Percentiles rank a stretch among this genome's conserved stretches.
Evolutionary conservation across 2,888 invertebrate genomes (phyloP).

Genomic region (Unio delphinus): DNA sequence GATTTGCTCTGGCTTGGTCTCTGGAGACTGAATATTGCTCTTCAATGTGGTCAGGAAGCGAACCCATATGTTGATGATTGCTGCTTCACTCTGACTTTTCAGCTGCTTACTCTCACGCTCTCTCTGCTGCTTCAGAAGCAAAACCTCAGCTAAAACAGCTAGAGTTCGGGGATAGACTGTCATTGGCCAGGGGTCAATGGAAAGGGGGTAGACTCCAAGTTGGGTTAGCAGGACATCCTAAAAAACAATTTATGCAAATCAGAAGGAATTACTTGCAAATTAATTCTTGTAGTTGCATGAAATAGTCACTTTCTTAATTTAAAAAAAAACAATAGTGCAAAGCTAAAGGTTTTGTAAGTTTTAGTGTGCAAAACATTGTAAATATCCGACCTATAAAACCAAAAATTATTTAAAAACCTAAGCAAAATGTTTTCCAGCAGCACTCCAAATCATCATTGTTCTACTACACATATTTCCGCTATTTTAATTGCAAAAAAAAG

Average conservation of each 20-base stretch:
- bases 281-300: background rate
- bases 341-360: too few species aligned
- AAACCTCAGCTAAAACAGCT: constrained; percentile 86
- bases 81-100: constrained; percentile 89
- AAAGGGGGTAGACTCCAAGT: constrained; percentile 83
- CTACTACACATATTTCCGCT: too few species aligned
- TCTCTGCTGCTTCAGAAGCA: constrained; percentile 76
- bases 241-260: constrained; percentile 1
- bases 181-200: constrained; percentile 79
- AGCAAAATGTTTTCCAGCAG: too few species aligned
- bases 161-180: constrained; percentile 84
- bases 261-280: background rate
- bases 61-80: constrained; percentile 93
- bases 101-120: constrained; percentile 76
- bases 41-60: constrained; percentile 90
- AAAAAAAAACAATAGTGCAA: too few species aligned
- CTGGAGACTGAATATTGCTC: constrained; percentile 82
- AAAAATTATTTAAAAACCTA: too few species aligned
- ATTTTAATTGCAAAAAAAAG: too few species aligned
- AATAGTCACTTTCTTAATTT: too few species aligned
- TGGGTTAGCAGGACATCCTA: constrained; percentile 81
- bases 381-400: too few species aligned
- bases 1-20: constrained; percentile 54
- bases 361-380: too few species aligned
- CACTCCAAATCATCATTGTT: too few species aligned